A percentile compares a stretch with the other conserved stretches of the same genome.
These are phyloP conservation scores for Periophthalmodon schlosseri DNA, from an alignment of 2,113 vertebrate species.

Conservation along the genomic window DNA sequence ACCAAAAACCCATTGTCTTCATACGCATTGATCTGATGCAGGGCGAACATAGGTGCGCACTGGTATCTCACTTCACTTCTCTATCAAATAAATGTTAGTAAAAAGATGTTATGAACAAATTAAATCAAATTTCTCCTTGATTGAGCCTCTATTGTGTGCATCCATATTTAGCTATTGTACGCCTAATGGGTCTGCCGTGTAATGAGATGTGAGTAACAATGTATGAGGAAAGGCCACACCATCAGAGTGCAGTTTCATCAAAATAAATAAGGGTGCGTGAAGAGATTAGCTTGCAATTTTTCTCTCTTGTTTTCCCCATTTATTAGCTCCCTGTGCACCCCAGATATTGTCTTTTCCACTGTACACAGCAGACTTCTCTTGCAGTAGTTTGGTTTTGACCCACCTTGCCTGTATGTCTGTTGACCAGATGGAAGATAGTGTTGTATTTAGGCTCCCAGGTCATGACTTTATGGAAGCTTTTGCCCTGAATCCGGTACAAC, in stretches of 20 bases:
- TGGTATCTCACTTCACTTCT: slow-evolving; percentile 76
- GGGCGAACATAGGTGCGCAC: slow-evolving; percentile 78
- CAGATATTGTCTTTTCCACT: slow-evolving; percentile 4
- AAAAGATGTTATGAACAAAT: slow-evolving; percentile 2
- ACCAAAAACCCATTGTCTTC: slow-evolving; percentile 87
- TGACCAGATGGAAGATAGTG: slow-evolving; percentile 85
- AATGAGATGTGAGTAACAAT: slow-evolving; percentile 59
- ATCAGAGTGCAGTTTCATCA: slow-evolving; percentile 59
- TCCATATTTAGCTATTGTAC: slow-evolving; percentile 44
- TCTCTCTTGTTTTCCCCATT: slow-evolving; percentile 18
- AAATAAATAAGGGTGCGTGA: slow-evolving; percentile 56
- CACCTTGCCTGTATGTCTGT: slow-evolving; percentile 88
- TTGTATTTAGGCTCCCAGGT: slow-evolving; percentile 85
- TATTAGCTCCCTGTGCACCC: slow-evolving; percentile 14
- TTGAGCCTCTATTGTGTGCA: slow-evolving; percentile 19
- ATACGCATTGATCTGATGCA: slow-evolving; percentile 93
- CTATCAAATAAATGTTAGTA: slow-evolving; percentile 33
- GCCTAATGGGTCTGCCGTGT: slow-evolving; percentile 55
- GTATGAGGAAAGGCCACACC: slow-evolving; percentile 41
- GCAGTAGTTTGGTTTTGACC: not conserved
- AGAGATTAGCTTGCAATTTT: slow-evolving; percentile 50
- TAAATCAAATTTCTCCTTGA: not conserved
- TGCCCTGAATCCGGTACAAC: slow-evolving; percentile 79
- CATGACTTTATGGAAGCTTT: slow-evolving; percentile 78
- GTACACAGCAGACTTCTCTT: slow-evolving; percentile 1